phyloP scores from a whole-genome alignment of 2,888 invertebrate species.

The Gastracanthus pulcherrimus region DNA sequence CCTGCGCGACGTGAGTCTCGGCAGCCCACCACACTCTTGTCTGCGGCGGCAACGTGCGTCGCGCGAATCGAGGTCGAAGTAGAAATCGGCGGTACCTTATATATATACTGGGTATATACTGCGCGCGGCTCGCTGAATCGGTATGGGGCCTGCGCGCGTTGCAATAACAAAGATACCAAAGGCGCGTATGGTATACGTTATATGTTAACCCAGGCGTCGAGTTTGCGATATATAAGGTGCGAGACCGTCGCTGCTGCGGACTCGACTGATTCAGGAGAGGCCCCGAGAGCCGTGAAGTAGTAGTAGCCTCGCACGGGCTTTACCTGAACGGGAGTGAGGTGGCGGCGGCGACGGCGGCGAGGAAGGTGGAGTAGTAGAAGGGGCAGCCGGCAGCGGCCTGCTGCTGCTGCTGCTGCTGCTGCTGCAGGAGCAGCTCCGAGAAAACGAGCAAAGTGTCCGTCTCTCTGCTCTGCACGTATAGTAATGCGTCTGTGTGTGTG shows the following conservation, averaged over 20 bases:
- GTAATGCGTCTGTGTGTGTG: background rate
- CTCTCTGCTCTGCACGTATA: background rate
- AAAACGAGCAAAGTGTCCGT: slow-evolving; percentile 44
- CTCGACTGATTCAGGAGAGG: slow-evolving; percentile 71
- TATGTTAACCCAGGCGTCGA: background rate
- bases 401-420: too few relatives aligned
- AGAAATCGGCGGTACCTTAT: slow-evolving; percentile 58
- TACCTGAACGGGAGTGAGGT: slow-evolving; percentile 66
- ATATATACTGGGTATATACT: background rate
- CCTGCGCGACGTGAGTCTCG: too few relatives aligned
- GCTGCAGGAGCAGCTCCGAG: too few relatives aligned
- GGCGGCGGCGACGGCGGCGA: slow-evolving; percentile 45
- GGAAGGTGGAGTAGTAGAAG: slow-evolving; percentile 41
- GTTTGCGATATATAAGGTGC: slow-evolving; percentile 47
- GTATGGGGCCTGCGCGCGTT: background rate
- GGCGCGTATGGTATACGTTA: background rate
- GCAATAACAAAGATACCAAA: slow-evolving; percentile 35
- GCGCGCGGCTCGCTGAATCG: slow-evolving; percentile 1
- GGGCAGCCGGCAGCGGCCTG: too few relatives aligned
- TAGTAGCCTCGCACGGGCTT: slow-evolving; percentile 13
- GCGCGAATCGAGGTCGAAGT: slow-evolving; percentile 63
- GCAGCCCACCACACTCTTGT: too few relatives aligned
- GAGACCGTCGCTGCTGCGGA: slow-evolving; percentile 62
- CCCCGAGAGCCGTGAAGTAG: slow-evolving; percentile 58
- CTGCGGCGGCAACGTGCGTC: background rate